Evolutionary conservation across 2,888 invertebrate species (phyloP).

Genomic region (Seira musarum): DNA sequence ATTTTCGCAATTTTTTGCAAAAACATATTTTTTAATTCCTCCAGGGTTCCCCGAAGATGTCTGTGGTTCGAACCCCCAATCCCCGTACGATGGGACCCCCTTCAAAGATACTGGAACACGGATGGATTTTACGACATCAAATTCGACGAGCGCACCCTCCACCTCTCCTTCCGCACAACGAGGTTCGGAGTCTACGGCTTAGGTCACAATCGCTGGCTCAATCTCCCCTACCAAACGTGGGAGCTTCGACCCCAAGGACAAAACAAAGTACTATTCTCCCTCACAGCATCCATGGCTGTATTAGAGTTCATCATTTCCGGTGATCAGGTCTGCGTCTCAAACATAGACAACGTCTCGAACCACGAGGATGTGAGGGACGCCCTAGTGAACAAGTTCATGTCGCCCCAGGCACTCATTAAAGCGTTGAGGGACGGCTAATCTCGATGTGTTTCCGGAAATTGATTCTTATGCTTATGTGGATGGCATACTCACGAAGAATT

Average conservation of each 20-base stretch:
- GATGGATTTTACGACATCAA: constrained; percentile 84
- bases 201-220: constrained; percentile 82
- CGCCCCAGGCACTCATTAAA: constrained; percentile 77
- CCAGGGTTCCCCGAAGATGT: constrained; percentile 79
- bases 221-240: constrained; percentile 90
- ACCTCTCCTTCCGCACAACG: constrained; percentile 79
- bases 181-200: constrained; percentile 82
- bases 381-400: constrained; percentile 77
- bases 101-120: constrained; percentile 78
- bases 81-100: constrained; percentile 80
- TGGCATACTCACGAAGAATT: constrained; percentile 77
- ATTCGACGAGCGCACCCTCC: constrained; percentile 84
- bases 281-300: constrained; percentile 65
- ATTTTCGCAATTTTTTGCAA: background rate
- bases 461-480: constrained; percentile 77
- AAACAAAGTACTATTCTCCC: constrained; percentile 60
- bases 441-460: constrained; percentile 87
- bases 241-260: constrained; percentile 81
- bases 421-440: constrained; percentile 76
- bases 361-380: constrained; percentile 75
- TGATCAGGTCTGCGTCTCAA: constrained; percentile 73
- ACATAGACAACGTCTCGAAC: constrained; percentile 79
- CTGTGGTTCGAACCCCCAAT: constrained; percentile 87
- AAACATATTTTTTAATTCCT: background rate
- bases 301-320: constrained; percentile 71